Base-by-base conservation (phyloP, 2,113 vertebrate genomes). In the Pandion haliaetus region DNA sequence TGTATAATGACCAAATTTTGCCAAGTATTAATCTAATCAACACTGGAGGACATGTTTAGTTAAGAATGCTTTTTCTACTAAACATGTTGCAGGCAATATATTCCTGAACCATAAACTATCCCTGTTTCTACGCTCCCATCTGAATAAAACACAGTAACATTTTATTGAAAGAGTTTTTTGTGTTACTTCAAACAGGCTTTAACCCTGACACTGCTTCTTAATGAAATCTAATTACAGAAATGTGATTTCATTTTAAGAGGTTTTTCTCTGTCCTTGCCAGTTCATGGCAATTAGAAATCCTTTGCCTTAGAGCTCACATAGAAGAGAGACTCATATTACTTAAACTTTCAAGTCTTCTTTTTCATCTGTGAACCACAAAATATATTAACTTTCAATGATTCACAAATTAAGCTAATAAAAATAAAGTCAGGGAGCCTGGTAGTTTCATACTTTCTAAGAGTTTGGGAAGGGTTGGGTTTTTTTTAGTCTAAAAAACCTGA, bases 161-260 rank as follows among this genome's bases (percentile, higher is more conserved):
- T 91, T 76, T 77, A 70, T 17, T 85, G n/a, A 59, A 86, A 82
- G 28, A 42, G 42, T 29, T 54, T 82, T 84, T 80, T 91, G 17
- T 80, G 40, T 82, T 84, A 36, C 49, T 86, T 95, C 57, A 86
- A 86, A 63, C 44, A 70, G 57, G 58, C 45, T 62, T 93, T 72
- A 89, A 82, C 25, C 6, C 34, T 91, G 66, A 72, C 40, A 58
- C 31, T 85, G 5, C 49, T 83, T 91, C 74, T 95, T 88, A 87
- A 91, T 95, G 85, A 94, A 93, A 77, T 78, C 65, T 85, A 87
- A 88, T 91, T 91, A 55, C 58, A 88, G 71, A 80, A 93, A 89
- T 59, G 42, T 21, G 45, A 96, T 83, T 72, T 77, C 2, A 31
- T 61, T 89, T 79, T 38, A 49, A 50, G 38, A 79, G 36, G 52